These are phyloP conservation scores for Oryzias dopingdopingensis DNA, from an alignment of 2,797 vertebrate species.

Conservation along the genomic window DNA sequence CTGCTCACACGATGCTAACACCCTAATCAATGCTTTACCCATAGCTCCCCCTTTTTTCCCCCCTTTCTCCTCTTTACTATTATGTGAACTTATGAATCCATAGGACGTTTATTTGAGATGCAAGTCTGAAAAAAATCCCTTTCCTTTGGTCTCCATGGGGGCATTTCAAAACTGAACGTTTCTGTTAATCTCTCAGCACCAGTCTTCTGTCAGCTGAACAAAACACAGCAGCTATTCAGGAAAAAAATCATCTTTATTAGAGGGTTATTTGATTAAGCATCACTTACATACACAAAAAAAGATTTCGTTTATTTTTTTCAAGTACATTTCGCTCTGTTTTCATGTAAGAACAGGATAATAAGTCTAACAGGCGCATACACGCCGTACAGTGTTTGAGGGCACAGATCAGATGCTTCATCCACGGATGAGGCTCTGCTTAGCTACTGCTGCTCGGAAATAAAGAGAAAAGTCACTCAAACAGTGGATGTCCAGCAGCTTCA, in stretches of 20 bases:
- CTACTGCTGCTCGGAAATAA: constrained; percentile 65
- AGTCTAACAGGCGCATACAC: constrained; percentile 39
- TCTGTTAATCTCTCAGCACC: constrained; percentile 64
- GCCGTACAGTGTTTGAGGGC: constrained; percentile 36
- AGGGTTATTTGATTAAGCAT: constrained; percentile 54
- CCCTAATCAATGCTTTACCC: too few relatives aligned
- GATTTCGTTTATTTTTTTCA: constrained; percentile 14
- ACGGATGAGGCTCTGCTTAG: constrained; percentile 62
- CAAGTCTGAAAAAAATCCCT: constrained; percentile 67
- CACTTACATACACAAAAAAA: constrained; percentile 43
- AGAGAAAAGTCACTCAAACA: constrained; percentile 66
- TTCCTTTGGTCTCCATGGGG: constrained; percentile 69
- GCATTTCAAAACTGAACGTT: constrained; percentile 68
- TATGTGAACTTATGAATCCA: constrained; percentile 75
- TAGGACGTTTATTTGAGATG: constrained; percentile 77
- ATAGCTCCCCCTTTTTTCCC: constrained; percentile 2
- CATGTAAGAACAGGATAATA: constrained; percentile 46
- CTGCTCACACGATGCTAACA: constrained; percentile 2
- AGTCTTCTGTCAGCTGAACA: constrained; percentile 62
- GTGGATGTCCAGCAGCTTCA: constrained; percentile 68
- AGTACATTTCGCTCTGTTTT: constrained; percentile 13
- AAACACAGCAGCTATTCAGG: constrained; percentile 64
- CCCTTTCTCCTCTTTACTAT: constrained; percentile 50
- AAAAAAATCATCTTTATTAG: constrained; percentile 57
- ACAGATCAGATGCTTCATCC: constrained; percentile 63